Evolutionary conservation across 2,113 vertebrate species (phyloP), one percentile per base, ranked within the genome.

Genomic region (Rhinolophus sinicus): DNA sequence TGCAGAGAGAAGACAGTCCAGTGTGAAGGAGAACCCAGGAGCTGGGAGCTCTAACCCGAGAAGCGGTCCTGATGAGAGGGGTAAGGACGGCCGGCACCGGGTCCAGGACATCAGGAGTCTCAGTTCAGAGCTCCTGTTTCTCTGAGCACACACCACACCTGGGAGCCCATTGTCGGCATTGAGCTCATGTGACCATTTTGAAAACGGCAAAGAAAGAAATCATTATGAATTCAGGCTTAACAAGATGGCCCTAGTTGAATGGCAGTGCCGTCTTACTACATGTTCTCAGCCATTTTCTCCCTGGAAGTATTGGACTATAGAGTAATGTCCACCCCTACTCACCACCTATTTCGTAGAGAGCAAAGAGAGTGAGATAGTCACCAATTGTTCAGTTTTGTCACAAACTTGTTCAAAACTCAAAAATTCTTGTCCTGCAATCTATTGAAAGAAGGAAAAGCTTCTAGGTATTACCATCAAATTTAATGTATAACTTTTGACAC

Each of bases 1-100:
- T 38, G 35, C 78, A 60, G 78, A 6, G 35, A 81, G 35, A 62
- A 26, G 5, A 40, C 75, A 54, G 12, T 8, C 13, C 88, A 50
- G 10, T 35, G 82, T 54, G 35, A 72, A 2, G 21, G 0, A 69
- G 30, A 0, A 2, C 33, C 8, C 10, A 0, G 14, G 28, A 73
- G 2, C 40, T 40, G 77, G 18, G 22, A 76, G 10, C 47, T 50
- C 47, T 50, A 13, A 3, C 10, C 2, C 0, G 16, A 88, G 19
- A 24, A 19, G 47, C 10, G 8, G 22, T 28, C 0, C 11, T 26
- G 60, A 5, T 13, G 7, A 40, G 30, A 5, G 67, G 2, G 82
- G 84, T 88, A 67, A 95, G 88, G n/a, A 11, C 24, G 2, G 54
- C 9, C n/a, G 19, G 19, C 35, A 3, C 50, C 24, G 16, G 16